Base-by-base conservation (phyloP, 2,797 vertebrate genomes). In the Gymnoscopelus microlampas region DNA sequence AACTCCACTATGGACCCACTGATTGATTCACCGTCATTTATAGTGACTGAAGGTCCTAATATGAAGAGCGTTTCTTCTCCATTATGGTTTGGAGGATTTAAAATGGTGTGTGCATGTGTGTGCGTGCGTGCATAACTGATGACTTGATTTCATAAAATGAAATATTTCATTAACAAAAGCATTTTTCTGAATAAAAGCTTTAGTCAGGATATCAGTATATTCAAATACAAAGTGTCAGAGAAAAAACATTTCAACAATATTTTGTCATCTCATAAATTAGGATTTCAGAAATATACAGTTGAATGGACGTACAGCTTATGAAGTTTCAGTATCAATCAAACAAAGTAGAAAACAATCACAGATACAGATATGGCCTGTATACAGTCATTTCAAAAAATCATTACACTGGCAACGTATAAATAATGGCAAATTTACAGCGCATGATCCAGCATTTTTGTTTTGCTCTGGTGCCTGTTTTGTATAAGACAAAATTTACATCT, bases 251-350 rank as follows among this genome's bases (percentile, higher is more conserved):
- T 85, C 68, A 78, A 84, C 74, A 83, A 88, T 68, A 86, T 60
- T 60, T 72, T 83, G 74, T 76, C 77, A 73, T 87, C 69, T 85
- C 84, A 92, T 91, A 92, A 92, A 92, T 92, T 86, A 92, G 58
- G 44, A 64, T 74, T 83, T 71, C 60, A 73, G 74, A 87, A 91
- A 80, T 85, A 78, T 74, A 87, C 79, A 88, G 68, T 80, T 83
- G 60, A 58, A 76, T 76, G 57, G 64, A 72, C 63, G 76, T 76
- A 81, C 56, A 59, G 23, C 74, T 77, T 60, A 63, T 56, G 66
- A 59, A 70, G 53, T 29, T 44, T 60, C 57, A 76, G 55, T 51
- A 24, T 62, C 5, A 48, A 64, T 69, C 57, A 61, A 70, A 62
- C 57, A 39, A 56, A 70, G 63, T 39, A 51, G 65, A 70, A 78